Evolutionary conservation across 2,888 invertebrate genomes (phyloP), one percentile per base, ranked within the genome.

Genomic region (Scaptodrosophila latifasciaeformis): DNA sequence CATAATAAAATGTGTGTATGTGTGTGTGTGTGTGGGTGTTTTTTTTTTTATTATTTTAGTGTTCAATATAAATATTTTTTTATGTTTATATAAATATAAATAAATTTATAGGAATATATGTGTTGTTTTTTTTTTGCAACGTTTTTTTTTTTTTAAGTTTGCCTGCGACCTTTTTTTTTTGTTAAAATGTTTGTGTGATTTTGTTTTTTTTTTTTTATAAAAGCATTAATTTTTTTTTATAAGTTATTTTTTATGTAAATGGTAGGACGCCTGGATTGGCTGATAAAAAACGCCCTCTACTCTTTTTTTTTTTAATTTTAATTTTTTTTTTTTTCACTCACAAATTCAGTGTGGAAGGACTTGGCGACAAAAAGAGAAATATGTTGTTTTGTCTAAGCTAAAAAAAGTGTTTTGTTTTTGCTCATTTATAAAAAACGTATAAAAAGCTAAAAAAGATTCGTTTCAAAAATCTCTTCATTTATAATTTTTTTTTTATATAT

Each of bases 61-160:
- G 13, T 37, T 37, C 10, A 65, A 62, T 68, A 57, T 62, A 47
- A 56, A 68, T 66, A 65, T 37, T 15, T 37, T 17, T 3, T 17
- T 18, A 15, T 29, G 9, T 61, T 50, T 66, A 80, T 77, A 74
- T 59, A 77, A 67, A 79, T 76, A 80, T 74, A 70, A 76, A 74
- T 80, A 74, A 72, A 70, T 69, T 59, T 71, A 81, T 75, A 74
- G 70, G 70, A 75, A 81, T 79, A 77, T 81, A 65, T 70, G 65
- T 79, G 10, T 46, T 19, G 2, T 76, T 71, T 57, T 79, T 76
- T 65, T 64, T 43, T 61, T 62, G 54, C 57, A 62, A 59, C 57
- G 42, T 64, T 66, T 62, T 62, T 54, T 43, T 31, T 37, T 37
- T 49, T 52, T 40, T 49, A 21, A n/a, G n/a, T n/a, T n/a, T n/a